A percentile compares a stretch with the other conserved stretches of the same genome.
Evolutionary conservation across 2,797 vertebrate species (phyloP).

Genomic region (Sternarchorhynchus goeldii): DNA sequence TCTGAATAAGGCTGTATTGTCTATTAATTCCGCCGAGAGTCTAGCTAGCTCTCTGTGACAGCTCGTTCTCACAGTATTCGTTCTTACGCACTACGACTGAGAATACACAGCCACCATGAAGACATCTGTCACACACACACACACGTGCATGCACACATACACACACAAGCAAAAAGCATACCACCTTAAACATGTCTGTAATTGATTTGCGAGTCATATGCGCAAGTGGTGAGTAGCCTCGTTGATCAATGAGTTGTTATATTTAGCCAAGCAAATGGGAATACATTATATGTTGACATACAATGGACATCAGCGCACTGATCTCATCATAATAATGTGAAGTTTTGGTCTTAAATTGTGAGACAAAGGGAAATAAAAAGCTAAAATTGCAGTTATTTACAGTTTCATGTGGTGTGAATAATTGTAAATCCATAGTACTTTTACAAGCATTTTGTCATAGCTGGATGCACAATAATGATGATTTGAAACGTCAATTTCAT

Average conservation of each 20-base stretch:
- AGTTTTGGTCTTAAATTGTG: neutral
- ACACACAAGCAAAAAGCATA: too few species aligned
- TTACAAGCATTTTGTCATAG: conserved; percentile 5
- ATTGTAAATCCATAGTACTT: neutral
- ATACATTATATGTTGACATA: neutral
- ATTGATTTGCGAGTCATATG: neutral
- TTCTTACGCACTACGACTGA: neutral
- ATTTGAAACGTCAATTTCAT: conserved; percentile 10
- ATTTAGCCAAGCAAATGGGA: neutral
- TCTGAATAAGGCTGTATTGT: conserved; percentile 19
- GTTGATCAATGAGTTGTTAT: neutral
- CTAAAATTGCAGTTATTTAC: neutral
- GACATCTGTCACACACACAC: neutral
- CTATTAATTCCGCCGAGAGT: conserved; percentile 16
- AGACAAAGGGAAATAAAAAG: neutral
- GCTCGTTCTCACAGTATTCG: neutral
- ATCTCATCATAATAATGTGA: neutral
- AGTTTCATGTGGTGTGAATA: neutral
- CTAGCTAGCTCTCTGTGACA: neutral
- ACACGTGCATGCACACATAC: too few species aligned
- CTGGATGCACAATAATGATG: conserved; percentile 31
- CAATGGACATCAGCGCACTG: neutral
- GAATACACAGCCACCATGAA: neutral
- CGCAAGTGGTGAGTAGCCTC: neutral
- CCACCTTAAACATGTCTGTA: too few species aligned